These are phyloP conservation scores for Yasuhikotakia modesta DNA, from an alignment of 2,797 vertebrate genomes.

Conservation along the genomic window DNA sequence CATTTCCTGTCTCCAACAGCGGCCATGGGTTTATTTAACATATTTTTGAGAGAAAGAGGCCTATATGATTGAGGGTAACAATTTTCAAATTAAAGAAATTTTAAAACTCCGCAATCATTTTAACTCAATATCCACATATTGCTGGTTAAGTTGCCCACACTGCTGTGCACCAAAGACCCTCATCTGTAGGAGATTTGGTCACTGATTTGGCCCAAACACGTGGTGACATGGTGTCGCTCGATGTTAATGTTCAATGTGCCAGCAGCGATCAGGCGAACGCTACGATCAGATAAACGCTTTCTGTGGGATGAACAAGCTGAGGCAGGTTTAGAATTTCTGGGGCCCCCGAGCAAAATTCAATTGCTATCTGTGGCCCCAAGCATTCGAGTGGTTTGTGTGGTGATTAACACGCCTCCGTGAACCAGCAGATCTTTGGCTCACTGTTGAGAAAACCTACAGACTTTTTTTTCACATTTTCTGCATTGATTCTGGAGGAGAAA, in stretches of 20 bases:
- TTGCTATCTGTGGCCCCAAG: not conserved
- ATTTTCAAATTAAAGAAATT: conserved; percentile 68
- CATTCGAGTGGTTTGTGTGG: not conserved
- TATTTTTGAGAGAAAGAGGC: conserved; percentile 57
- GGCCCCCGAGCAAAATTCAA: not conserved
- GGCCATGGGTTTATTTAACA: conserved; percentile 56
- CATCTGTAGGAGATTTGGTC: conserved; percentile 5
- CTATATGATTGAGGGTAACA: conserved; percentile 66
- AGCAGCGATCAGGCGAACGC: conserved; percentile 7
- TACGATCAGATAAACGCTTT: not conserved
- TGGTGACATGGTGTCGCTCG: conserved; percentile 5
- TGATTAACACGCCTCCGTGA: not conserved
- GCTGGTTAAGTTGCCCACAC: conserved; percentile 6
- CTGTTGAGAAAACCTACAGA: not conserved
- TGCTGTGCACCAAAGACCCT: conserved; percentile 23
- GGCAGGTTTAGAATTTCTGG: conserved; percentile 11
- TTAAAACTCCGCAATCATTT: conserved; percentile 64
- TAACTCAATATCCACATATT: conserved; percentile 56
- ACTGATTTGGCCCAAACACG: conserved; percentile 14
- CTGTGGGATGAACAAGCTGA: conserved; percentile 9
- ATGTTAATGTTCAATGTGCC: not conserved
- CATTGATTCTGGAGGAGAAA: too few species aligned
- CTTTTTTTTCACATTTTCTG: not conserved
- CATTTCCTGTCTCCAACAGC: conserved; percentile 53
- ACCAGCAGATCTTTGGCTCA: not conserved